Evolutionary conservation across 2,888 invertebrate genomes (phyloP).

Genomic region (Thumatha senex): DNA sequence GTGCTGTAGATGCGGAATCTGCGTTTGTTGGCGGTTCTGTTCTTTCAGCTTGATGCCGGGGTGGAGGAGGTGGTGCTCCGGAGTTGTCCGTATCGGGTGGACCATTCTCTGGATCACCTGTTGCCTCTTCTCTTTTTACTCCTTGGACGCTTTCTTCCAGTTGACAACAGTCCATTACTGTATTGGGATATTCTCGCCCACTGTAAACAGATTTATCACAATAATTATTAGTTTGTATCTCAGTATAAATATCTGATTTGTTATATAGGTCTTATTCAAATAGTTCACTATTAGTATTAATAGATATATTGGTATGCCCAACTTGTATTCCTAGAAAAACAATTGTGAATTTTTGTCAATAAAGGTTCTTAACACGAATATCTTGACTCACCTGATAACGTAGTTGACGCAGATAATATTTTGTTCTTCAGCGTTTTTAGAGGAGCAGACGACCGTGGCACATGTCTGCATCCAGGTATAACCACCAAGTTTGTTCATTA

Average conservation of each 20-base stretch:
- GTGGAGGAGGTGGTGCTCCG: constrained; percentile 65
- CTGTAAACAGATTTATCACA: constrained; percentile 73
- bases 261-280: neutral
- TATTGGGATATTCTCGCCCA: constrained; percentile 93
- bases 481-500: constrained; percentile 98
- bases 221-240: too few species aligned
- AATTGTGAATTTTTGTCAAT: too few species aligned
- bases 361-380: too few species aligned
- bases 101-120: constrained; percentile 93
- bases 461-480: constrained; percentile 99
- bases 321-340: too few species aligned
- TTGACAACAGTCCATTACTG: constrained; percentile 97
- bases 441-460: constrained; percentile 97
- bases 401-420: constrained; percentile 99
- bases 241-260: neutral
- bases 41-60: constrained; percentile 67
- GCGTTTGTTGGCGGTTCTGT: constrained; percentile 69
- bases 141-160: constrained; percentile 91
- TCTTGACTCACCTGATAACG: constrained; percentile 90
- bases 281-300: neutral
- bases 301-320: too few species aligned
- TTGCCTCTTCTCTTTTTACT: constrained; percentile 92
- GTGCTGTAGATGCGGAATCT: constrained; percentile 70
- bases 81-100: constrained; percentile 92
- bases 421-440: constrained; percentile 98